A percentile compares a stretch with the other conserved stretches of the same genome.
phyloP scores from a whole-genome alignment of 2,888 invertebrate species.

The Mesoligia furuncula region DNA sequence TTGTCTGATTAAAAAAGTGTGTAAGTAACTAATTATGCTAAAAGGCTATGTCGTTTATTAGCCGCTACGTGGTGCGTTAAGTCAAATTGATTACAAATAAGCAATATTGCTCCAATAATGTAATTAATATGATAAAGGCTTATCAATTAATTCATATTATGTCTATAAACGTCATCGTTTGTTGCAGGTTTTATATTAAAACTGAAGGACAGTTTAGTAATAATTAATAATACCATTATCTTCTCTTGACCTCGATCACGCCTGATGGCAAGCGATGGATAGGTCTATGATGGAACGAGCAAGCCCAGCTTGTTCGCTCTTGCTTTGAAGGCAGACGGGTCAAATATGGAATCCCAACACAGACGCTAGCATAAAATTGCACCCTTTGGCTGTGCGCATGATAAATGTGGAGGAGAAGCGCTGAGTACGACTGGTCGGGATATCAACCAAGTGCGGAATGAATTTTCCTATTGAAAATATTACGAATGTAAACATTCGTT shows the following conservation, averaged over 20 bases:
- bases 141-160: slow-evolving; percentile 26
- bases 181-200: not conserved
- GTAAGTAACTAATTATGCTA: not conserved
- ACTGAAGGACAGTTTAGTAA: not conserved
- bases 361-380: too few relatives aligned
- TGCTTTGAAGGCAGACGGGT: too few relatives aligned
- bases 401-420: too few relatives aligned
- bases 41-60: not conserved
- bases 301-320: too few relatives aligned
- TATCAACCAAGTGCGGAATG: too few relatives aligned
- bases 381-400: too few relatives aligned
- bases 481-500: not conserved
- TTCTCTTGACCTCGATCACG: too few relatives aligned
- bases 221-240: not conserved
- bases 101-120: slow-evolving; percentile 21
- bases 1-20: not conserved
- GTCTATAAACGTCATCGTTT: not conserved
- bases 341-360: too few relatives aligned
- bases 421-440: too few relatives aligned
- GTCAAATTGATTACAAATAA: slow-evolving; percentile 6
- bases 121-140: slow-evolving; percentile 31
- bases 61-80: not conserved
- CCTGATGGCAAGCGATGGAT: too few relatives aligned
- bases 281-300: too few relatives aligned
- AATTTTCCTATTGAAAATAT: not conserved